Evolutionary conservation across 2,113 vertebrate genomes (phyloP), one percentile per base, ranked within the genome.

Genomic region (Scophthalmus maximus): DNA sequence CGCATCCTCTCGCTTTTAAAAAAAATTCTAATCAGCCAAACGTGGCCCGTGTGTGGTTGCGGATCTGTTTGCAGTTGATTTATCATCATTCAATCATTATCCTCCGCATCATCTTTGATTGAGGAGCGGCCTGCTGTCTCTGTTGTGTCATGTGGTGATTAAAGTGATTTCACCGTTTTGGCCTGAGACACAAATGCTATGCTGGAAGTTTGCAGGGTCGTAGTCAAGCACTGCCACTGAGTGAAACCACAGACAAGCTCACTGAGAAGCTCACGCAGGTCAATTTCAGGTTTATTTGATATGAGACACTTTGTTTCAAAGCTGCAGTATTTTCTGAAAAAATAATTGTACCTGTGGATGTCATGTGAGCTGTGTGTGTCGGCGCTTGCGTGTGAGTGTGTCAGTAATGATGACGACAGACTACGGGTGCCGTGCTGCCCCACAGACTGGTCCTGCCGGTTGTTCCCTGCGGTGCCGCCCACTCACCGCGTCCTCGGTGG

Each of bases 381-480:
- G 2, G 2, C 46, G 26, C n/a, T n/a, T 32, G 8, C 25, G 23
- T 44, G 57, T 4, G 10, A 10, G 25, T 20, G 38, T 46, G 52
- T 52, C n/a, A 34, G 52, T 52, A n/a, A 34, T 73, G 34, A 67
- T 1, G 60, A 62, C n/a, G n/a, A n/a, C n/a, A n/a, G n/a, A n/a
- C n/a, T n/a, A n/a, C n/a, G n/a, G n/a, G n/a, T n/a, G n/a, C n/a
- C n/a, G n/a, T n/a, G 59, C 23, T 79, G 51, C 25, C 44, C 68
- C 6, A 14, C 11, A 32, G 58, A 32, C 32, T 46, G n/a, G 14
- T 42, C 26, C 57, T 40, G 49, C 58, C 53, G 25, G 46, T 53
- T 83, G 79, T 89, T 83, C 73, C 82, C 67, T 22, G 47, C 30
- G 2, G 40, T 14, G 51, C 40, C 4, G 62, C 66, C 76, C 77